Percentiles rank a stretch among this genome's conserved stretches.
Evolutionary conservation across 2,888 invertebrate species (phyloP).

Genomic region (Troglohyphantes excavatus): DNA sequence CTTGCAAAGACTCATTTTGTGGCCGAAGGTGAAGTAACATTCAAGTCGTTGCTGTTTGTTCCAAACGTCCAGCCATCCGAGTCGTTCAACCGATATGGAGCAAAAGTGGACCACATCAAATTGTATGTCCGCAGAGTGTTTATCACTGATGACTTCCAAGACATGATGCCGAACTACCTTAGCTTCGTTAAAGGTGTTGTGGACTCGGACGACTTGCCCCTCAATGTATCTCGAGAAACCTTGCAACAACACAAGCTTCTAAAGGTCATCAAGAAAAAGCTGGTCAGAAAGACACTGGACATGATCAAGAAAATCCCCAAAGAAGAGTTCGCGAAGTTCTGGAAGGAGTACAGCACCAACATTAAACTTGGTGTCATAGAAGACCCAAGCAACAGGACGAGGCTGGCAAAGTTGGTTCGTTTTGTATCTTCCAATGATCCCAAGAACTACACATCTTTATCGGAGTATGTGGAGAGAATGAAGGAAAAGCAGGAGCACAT

Average conservation of each 20-base stretch:
- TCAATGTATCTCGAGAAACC: constrained; percentile 98
- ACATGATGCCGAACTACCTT: constrained; percentile 99
- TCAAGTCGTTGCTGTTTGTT: constrained; percentile 97
- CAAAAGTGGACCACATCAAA: constrained; percentile 94
- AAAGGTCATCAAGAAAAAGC: constrained; percentile 99
- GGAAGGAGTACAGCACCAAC: constrained; percentile 99
- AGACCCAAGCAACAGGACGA: constrained; percentile 97
- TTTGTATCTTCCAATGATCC: constrained; percentile 91
- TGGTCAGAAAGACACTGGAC: constrained; percentile 97
- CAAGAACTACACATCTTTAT: constrained; percentile 87
- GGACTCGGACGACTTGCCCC: constrained; percentile 98
- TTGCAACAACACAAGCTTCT: constrained; percentile 99
- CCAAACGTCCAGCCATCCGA: constrained; percentile 95
- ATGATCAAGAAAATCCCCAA: constrained; percentile 98
- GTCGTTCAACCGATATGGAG: constrained; percentile 97
- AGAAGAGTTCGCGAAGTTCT: constrained; percentile 95
- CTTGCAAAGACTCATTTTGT: constrained; percentile 95
- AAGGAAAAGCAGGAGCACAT: constrained; percentile 96
- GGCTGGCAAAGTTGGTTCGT: constrained; percentile 95
- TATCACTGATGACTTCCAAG: constrained; percentile 99
- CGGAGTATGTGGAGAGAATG: constrained; percentile 97
- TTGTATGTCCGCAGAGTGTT: constrained; percentile 98
- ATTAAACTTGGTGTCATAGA: constrained; percentile 98
- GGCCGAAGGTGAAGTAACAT: constrained; percentile 99
- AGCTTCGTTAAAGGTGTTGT: constrained; percentile 96